Evolutionary conservation across 2,113 vertebrate genomes (phyloP).

Genomic region (Platanista minor): DNA sequence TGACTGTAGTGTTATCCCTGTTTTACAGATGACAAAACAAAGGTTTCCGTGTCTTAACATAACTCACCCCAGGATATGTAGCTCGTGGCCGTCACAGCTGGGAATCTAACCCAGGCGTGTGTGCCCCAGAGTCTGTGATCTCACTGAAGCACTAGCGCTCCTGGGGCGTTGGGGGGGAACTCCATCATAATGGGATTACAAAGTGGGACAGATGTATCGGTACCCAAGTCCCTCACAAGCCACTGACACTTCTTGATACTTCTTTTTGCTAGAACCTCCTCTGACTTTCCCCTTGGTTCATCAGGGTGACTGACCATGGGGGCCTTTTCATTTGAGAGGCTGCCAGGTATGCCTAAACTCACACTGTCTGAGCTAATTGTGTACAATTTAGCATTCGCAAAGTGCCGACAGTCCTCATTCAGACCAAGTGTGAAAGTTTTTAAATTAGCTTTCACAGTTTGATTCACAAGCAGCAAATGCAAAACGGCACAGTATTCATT

Average conservation of each 20-base stretch:
- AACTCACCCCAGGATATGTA: not conserved
- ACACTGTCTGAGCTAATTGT: conserved; percentile 75
- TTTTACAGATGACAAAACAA: not conserved
- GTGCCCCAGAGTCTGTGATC: not conserved
- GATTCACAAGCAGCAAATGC: conserved; percentile 84
- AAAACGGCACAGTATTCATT: conserved; percentile 82
- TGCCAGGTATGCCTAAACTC: conserved; percentile 76
- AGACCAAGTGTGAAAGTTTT: conserved; percentile 85
- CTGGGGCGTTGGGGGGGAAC: not conserved
- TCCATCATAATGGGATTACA: not conserved
- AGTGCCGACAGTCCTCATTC: conserved; percentile 82
- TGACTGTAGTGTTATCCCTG: not conserved
- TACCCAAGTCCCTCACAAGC: accelerated
- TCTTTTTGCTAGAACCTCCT: not conserved
- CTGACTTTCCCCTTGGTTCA: conserved; percentile 69
- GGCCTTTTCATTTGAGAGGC: conserved; percentile 46
- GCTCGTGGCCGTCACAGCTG: not conserved
- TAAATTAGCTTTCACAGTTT: conserved; percentile 87
- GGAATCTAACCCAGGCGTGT: not conserved
- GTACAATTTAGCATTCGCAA: conserved; percentile 80
- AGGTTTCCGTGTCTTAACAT: not conserved
- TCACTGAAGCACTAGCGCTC: not conserved
- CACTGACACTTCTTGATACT: not conserved
- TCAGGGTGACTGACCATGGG: conserved; percentile 68
- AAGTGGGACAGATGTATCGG: accelerated